Evolutionary conservation across 2,888 invertebrate species (phyloP).

Genomic region (Congeria kusceri): DNA sequence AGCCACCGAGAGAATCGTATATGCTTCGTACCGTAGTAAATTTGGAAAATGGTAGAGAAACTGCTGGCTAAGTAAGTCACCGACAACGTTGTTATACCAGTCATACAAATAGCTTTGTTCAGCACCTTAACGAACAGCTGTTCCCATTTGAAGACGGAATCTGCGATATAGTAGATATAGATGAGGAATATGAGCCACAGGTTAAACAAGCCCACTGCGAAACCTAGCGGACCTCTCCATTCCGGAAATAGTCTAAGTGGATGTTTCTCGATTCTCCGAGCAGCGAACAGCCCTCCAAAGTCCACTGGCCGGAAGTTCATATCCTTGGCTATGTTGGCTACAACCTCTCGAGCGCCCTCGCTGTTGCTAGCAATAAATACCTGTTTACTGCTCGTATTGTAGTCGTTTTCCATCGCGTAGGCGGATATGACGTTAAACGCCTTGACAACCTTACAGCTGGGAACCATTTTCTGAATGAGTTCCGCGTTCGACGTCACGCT

Average conservation of each 20-base stretch:
- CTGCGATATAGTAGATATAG: conserved; percentile 73
- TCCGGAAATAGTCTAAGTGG: conserved; percentile 71
- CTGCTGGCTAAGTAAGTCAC: conserved; percentile 78
- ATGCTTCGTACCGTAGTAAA: conserved; percentile 78
- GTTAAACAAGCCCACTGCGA: conserved; percentile 72
- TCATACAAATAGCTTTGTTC: conserved; percentile 79
- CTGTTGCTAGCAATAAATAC: conserved; percentile 76
- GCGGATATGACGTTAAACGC: conserved; percentile 80
- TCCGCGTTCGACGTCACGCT: conserved; percentile 74
- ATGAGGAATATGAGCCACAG: conserved; percentile 73
- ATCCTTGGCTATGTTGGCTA: conserved; percentile 71
- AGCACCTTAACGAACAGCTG: conserved; percentile 75
- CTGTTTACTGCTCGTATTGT: conserved; percentile 63
- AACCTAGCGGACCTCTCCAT: conserved; percentile 73
- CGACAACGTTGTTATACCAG: conserved; percentile 76
- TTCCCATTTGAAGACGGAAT: conserved; percentile 70
- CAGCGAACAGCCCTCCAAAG: conserved; percentile 68
- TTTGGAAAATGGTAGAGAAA: conserved; percentile 70
- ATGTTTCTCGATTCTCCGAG: conserved; percentile 74
- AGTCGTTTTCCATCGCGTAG: conserved; percentile 74
- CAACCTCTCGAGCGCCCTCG: conserved; percentile 64
- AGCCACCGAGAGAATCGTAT: conserved; percentile 76
- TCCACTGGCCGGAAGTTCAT: conserved; percentile 76
- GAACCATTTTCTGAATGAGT: conserved; percentile 66
- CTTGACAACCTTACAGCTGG: conserved; percentile 73